Evolutionary conservation across 2,113 vertebrate genomes (phyloP).

Genomic region (Brienomyrus brachyistius): DNA sequence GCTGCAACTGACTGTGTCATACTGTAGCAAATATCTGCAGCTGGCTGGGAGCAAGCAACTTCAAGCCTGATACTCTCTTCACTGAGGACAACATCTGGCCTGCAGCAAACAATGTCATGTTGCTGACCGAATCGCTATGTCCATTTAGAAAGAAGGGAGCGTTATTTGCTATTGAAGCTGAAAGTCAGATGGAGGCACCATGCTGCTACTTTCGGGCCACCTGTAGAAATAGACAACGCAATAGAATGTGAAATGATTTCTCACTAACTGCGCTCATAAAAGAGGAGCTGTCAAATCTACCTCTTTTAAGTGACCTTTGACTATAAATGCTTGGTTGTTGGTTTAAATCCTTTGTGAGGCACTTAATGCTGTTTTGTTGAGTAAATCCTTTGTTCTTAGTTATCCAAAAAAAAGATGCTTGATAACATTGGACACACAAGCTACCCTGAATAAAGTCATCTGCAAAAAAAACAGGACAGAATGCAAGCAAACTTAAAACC

Average conservation of each 20-base stretch:
- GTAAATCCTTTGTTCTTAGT: not conserved
- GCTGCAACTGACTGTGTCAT: slow-evolving; percentile 39
- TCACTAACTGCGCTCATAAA: not conserved
- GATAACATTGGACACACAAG: not conserved
- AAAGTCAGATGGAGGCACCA: not conserved
- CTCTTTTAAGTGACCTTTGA: not conserved
- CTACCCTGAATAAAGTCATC: not conserved
- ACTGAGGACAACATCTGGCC: slow-evolving; percentile 15
- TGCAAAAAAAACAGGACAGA: not conserved
- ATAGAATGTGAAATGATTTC: too few species aligned
- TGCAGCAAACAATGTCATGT: not conserved
- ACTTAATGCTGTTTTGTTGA: not conserved
- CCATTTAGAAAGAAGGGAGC: not conserved
- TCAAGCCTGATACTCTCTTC: slow-evolving; percentile 22
- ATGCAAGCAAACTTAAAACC: not conserved
- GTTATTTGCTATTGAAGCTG: not conserved
- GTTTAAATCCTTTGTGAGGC: slow-evolving; percentile 9
- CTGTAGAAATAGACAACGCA: not conserved
- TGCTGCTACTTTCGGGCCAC: not conserved
- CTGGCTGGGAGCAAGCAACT: slow-evolving; percentile 12
- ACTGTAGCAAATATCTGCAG: slow-evolving; percentile 27
- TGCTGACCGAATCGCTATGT: not conserved
- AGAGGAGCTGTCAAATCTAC: not conserved
- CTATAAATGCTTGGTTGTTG: not conserved
- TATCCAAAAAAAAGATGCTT: not conserved